Evolutionary conservation across 2,113 vertebrate species (phyloP).

Genomic region (Mugil cephalus): DNA sequence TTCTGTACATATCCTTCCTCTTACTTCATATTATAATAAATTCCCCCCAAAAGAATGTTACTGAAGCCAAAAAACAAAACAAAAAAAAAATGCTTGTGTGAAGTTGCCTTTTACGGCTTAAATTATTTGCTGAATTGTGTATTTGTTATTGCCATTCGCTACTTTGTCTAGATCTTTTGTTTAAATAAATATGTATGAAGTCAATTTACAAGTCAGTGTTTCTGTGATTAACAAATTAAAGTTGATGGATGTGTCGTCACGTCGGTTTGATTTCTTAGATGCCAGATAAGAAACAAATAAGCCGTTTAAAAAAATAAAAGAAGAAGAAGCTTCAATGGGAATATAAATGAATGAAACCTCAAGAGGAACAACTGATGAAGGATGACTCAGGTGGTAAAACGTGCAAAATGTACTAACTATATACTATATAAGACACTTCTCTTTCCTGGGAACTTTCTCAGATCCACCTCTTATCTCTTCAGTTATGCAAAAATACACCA

Average conservation of each 20-base stretch:
- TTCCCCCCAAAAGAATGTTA: constrained; percentile 56
- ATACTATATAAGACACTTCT: not conserved
- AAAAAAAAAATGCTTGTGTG: constrained; percentile 61
- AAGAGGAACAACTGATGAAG: too few relatives aligned
- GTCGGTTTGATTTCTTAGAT: constrained; percentile 1
- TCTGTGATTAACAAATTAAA: constrained; percentile 14
- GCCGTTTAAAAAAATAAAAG: too few relatives aligned
- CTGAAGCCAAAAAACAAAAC: constrained; percentile 13
- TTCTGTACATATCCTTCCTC: constrained; percentile 50
- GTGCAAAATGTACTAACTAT: not conserved
- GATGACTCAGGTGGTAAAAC: not conserved
- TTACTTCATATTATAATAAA: constrained; percentile 46
- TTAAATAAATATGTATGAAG: constrained; percentile 72
- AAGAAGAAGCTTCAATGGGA: not conserved
- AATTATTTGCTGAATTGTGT: constrained; percentile 74
- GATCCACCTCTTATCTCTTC: not conserved
- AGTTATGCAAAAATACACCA: not conserved
- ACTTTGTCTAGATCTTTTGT: constrained; percentile 64
- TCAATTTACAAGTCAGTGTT: constrained; percentile 33
- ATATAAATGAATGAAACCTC: not conserved
- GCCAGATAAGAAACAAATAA: not conserved
- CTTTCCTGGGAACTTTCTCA: not conserved
- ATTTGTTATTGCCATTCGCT: constrained; percentile 62
- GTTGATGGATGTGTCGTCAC: not conserved
- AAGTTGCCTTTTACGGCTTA: constrained; percentile 56